These are phyloP conservation scores for Geopemphigus sp. DNA, from an alignment of 1,140 invertebrate genomes.

Conservation along the genomic window DNA sequence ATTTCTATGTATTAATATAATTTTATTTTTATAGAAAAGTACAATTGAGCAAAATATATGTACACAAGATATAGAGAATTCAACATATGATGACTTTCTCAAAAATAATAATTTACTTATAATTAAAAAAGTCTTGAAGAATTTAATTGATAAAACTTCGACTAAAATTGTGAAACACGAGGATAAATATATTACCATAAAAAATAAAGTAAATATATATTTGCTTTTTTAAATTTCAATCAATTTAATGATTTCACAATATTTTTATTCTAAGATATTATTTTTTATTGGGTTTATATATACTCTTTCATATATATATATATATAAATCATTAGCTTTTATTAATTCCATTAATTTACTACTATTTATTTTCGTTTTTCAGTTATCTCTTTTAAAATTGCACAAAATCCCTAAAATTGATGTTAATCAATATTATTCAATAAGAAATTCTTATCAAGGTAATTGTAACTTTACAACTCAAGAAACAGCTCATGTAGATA, in stretches of 20 bases:
- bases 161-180: background rate
- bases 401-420: constrained; percentile 30
- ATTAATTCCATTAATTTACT: too few relatives aligned
- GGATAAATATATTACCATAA: background rate
- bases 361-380: background rate
- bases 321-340: too few relatives aligned
- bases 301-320: too few relatives aligned
- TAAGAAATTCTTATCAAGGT: constrained; percentile 52
- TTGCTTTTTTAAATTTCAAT: background rate
- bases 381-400: background rate
- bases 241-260: too few relatives aligned
- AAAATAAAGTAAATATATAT: background rate
- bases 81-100: background rate
- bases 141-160: too few relatives aligned
- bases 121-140: background rate
- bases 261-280: too few relatives aligned
- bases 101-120: constrained; percentile 1
- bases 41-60: constrained; percentile 4
- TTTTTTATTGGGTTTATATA: too few relatives aligned
- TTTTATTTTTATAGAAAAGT: background rate
- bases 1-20: background rate
- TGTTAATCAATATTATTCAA: background rate
- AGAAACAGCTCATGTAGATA: constrained; percentile 63
- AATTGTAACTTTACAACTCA: constrained; percentile 66
- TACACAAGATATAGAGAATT: background rate